Base-by-base conservation (phyloP, 2,797 vertebrate species). In the Tamandua tetradactyla region DNA sequence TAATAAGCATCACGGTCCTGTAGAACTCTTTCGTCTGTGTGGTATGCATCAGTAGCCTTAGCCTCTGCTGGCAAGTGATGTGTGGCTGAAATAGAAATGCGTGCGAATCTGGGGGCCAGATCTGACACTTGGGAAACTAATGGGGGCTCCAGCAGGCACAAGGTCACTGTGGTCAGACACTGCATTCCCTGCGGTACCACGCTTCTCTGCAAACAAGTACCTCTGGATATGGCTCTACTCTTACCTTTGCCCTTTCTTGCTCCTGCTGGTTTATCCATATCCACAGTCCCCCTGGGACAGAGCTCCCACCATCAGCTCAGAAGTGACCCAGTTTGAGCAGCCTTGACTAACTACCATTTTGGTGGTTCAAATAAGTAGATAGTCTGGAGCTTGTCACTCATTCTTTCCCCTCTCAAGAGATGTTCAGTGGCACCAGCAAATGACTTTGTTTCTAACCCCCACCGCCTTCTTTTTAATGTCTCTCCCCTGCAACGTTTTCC, bases 1-100 rank as follows among this genome's bases (percentile, higher is more conserved):
- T 82, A 85, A 93, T 80, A 78, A 93, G 87, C 72, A 32, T 75
- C 72, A 20, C 30, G 42, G 27, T 32, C 44, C 27, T n/a, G 42
- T 37, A 59, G 59, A 52, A 62, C 47, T 55, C 40, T 75, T n/a
- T 92, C 30, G 79, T 74, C n/a, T 23, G 35, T 47, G 88, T 88
- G 57, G 27, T 68, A 62, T 32, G 95, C 89, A 49, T 75, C 76
- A 22, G 57, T 47, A 80, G 76, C 79, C 76, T 69, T 13, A n/a
- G n/a, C 12, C 32, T 57, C 37, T 64, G 75, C 71, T 91, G 79
- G 35, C 15, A 61, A 62, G 69, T 22, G 91, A 72, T 14, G 71
- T 61, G 2, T 27, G 52, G 64, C 69, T 25, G 76, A 85, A 42
- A 55, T n/a, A 9, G 82, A 72, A 37, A 40, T 44, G 85, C 44